Conservation (phyloP, 2,888 invertebrate genomes). For the Heliothis peltigera region DNA sequence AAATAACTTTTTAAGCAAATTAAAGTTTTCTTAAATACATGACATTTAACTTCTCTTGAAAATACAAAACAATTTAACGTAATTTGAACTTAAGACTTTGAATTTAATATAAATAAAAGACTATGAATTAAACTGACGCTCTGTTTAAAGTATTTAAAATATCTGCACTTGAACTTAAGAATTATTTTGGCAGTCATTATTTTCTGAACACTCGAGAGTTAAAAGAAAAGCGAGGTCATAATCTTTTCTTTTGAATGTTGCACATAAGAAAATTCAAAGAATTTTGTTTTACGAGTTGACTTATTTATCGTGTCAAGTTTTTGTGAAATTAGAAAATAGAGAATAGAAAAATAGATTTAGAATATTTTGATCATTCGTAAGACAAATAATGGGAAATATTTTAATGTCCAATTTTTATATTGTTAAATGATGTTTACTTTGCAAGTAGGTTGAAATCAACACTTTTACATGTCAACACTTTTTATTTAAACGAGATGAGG, state of each 20-base stretch:
- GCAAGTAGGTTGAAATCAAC: too few species aligned
- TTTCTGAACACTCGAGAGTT: constrained; percentile 20
- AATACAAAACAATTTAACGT: constrained; percentile 1
- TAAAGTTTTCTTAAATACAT: constrained; percentile 12
- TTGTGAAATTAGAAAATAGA: background rate
- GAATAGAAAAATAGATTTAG: background rate
- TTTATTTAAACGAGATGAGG: too few species aligned
- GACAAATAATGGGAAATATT: too few species aligned
- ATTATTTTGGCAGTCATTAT: constrained; percentile 30
- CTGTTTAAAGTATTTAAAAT: constrained; percentile 21
- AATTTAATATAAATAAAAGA: constrained; percentile 4
- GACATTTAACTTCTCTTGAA: background rate
- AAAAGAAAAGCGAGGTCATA: constrained; percentile 35
- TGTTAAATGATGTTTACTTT: too few species aligned
- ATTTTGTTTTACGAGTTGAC: constrained; percentile 1
- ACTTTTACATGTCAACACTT: too few species aligned
- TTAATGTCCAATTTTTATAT: too few species aligned
- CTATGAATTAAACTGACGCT: constrained; percentile 22
- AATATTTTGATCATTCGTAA: background rate
- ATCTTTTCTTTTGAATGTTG: constrained; percentile 12
- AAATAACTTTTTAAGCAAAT: constrained; percentile 4
- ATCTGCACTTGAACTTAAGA: constrained; percentile 41
- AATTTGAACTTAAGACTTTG: constrained; percentile 9
- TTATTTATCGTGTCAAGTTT: constrained; percentile 14
- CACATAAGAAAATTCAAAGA: constrained; percentile 3